Evolutionary conservation across 2,888 invertebrate species (phyloP).

Genomic region (Dendrolimus pini): DNA sequence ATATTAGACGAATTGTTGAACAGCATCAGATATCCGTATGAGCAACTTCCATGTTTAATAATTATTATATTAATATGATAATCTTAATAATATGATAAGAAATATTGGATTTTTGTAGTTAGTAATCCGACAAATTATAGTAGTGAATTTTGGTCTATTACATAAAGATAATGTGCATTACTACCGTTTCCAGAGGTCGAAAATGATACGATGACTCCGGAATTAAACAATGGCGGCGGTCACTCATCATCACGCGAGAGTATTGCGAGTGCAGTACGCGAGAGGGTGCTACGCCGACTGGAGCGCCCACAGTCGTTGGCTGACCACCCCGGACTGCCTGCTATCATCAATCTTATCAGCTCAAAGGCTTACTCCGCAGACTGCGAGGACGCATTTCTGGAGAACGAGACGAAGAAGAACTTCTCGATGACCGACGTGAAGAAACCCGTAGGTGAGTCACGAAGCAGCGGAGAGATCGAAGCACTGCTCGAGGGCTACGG

Average conservation of each 20-base stretch:
- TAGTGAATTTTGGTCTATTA: too few species aligned
- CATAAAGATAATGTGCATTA: too few species aligned
- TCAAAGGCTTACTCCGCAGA: slow-evolving; percentile 42
- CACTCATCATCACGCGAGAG: slow-evolving; percentile 38
- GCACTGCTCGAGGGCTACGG: slow-evolving; percentile 19
- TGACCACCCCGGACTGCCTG: slow-evolving; percentile 35
- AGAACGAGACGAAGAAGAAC: slow-evolving; percentile 22
- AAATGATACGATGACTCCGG: slow-evolving; percentile 22
- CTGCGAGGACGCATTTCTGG: slow-evolving; percentile 18
- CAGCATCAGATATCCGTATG: too few species aligned
- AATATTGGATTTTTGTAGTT: too few species aligned
- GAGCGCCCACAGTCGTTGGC: slow-evolving; percentile 54
- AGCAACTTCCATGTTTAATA: too few species aligned
- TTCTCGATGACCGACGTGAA: slow-evolving; percentile 28
- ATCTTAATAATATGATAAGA: too few species aligned
- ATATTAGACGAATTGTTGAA: too few species aligned
- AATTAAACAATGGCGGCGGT: slow-evolving; percentile 10
- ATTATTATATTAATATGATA: too few species aligned
- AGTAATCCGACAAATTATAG: too few species aligned
- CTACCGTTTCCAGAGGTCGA: slow-evolving; percentile 31
- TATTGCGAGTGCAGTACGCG: slow-evolving; percentile 43
- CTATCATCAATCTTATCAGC: slow-evolving; percentile 33
- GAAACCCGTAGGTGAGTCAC: slow-evolving; percentile 22
- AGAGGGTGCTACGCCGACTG: slow-evolving; percentile 37
- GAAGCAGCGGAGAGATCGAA: slow-evolving; percentile 36